These are phyloP conservation scores for Eulithis prunata DNA, from an alignment of 2,888 invertebrate genomes.

Conservation along the genomic window DNA sequence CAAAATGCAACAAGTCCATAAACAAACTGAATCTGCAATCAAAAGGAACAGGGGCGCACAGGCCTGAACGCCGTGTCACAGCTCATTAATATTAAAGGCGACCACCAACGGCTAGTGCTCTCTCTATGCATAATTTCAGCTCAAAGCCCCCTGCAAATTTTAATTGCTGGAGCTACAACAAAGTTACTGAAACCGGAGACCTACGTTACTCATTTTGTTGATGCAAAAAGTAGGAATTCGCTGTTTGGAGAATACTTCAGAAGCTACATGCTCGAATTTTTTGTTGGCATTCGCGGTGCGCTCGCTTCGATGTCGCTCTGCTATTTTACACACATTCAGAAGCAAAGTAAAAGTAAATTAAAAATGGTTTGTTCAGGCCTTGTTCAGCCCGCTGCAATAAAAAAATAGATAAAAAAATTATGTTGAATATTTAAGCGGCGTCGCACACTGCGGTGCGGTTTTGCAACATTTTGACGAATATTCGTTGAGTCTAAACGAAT, in stretches of 20 bases:
- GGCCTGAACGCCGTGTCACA: slow-evolving; percentile 70
- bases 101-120: slow-evolving; percentile 67
- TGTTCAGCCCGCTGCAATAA: neutral
- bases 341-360: slow-evolving; percentile 8
- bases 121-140: slow-evolving; percentile 78
- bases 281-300: slow-evolving; percentile 13
- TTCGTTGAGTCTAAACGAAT: neutral
- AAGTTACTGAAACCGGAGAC: slow-evolving; percentile 54
- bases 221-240: slow-evolving; percentile 43
- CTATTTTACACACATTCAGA: slow-evolving; percentile 7
- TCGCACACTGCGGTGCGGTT: neutral
- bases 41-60: slow-evolving; percentile 68
- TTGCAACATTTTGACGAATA: neutral
- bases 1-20: slow-evolving; percentile 66
- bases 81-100: slow-evolving; percentile 79
- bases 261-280: slow-evolving; percentile 20
- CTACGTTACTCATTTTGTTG: slow-evolving; percentile 45
- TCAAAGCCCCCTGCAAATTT: slow-evolving; percentile 68
- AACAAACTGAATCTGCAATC: slow-evolving; percentile 72
- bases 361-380: neutral
- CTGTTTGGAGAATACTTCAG: slow-evolving; percentile 32
- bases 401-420: neutral
- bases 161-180: slow-evolving; percentile 71
- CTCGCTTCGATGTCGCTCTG: slow-evolving; percentile 13
- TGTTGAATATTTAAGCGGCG: slow-evolving; percentile 1